phyloP scores from a whole-genome alignment of 2,888 invertebrate species.

The Icerya purchasi region DNA sequence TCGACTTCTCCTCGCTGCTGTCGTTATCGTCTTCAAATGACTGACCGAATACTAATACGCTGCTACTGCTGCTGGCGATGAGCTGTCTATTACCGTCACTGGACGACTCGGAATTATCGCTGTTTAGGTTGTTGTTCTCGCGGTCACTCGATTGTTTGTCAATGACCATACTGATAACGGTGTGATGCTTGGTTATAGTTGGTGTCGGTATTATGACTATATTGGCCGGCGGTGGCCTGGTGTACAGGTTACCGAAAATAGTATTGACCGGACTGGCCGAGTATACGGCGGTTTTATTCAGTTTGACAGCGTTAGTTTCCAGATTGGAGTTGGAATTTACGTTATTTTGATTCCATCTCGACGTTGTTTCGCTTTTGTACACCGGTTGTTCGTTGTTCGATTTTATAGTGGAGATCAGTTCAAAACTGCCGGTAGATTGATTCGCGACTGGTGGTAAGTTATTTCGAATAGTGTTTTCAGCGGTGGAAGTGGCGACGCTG shows the following conservation, averaged over 20 bases:
- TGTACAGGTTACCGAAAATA: constrained; percentile 11
- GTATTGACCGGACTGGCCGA: constrained; percentile 2
- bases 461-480: background rate
- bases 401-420: constrained; percentile 11
- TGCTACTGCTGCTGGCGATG: constrained; percentile 5
- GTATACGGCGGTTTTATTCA: background rate
- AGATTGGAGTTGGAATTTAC: background rate
- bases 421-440: constrained; percentile 14
- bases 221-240: constrained; percentile 13
- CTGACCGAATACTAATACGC: constrained; percentile 8
- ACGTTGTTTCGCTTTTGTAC: background rate
- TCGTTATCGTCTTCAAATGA: constrained; percentile 11
- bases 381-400: constrained; percentile 15
- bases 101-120: constrained; percentile 1
- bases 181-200: constrained; percentile 18
- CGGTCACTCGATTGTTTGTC: constrained; percentile 17
- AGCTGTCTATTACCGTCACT: constrained; percentile 6
- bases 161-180: constrained; percentile 20
- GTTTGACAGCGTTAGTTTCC: background rate
- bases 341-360: background rate
- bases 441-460: constrained; percentile 13
- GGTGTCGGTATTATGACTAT: constrained; percentile 17
- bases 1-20: constrained; percentile 6
- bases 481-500: background rate
- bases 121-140: background rate